Evolutionary conservation across 2,797 vertebrate genomes (phyloP).

Genomic region (Acanthurus leucopareius): DNA sequence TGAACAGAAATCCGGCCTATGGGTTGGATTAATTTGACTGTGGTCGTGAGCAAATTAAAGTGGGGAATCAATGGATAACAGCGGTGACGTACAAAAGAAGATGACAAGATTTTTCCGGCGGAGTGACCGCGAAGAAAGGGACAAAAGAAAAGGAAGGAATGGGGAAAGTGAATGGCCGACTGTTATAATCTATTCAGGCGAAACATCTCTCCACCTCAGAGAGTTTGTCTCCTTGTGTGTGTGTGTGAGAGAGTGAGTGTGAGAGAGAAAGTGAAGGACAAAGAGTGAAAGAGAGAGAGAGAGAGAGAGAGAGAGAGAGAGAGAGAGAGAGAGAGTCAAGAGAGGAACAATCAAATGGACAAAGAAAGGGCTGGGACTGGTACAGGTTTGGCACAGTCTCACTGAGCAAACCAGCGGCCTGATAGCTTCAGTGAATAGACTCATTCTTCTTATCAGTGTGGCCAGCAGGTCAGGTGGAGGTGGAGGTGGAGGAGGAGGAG

Average conservation of each 20-base stretch:
- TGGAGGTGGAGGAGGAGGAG: background rate
- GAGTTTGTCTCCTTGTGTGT: conserved; percentile 9
- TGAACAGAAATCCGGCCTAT: conserved; percentile 45
- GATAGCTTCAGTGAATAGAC: conserved; percentile 51
- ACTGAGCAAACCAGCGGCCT: conserved; percentile 31
- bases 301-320: conserved; percentile 9
- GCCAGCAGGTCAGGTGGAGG: conserved; percentile 25
- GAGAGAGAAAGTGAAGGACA: conserved; percentile 40
- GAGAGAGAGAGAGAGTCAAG: conserved; percentile 21
- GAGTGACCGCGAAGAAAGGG: background rate
- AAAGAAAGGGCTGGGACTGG: conserved; percentile 36
- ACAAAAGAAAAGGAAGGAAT: background rate
- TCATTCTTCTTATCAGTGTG: conserved; percentile 67
- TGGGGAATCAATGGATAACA: background rate
- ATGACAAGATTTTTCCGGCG: conserved; percentile 1
- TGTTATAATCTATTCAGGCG: conserved; percentile 51
- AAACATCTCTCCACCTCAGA: conserved; percentile 40
- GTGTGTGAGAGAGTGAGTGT: background rate
- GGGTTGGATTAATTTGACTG: conserved; percentile 39
- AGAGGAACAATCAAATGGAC: conserved; percentile 35
- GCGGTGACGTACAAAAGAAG: background rate
- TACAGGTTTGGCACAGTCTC: conserved; percentile 35
- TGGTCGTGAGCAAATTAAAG: conserved; percentile 11
- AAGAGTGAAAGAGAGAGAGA: conserved; percentile 6
- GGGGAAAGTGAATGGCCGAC: conserved; percentile 37